Percentiles rank a stretch among this genome's conserved stretches.
phyloP scores from a whole-genome alignment of 2,888 invertebrate species.

The Cantharis nigra region DNA sequence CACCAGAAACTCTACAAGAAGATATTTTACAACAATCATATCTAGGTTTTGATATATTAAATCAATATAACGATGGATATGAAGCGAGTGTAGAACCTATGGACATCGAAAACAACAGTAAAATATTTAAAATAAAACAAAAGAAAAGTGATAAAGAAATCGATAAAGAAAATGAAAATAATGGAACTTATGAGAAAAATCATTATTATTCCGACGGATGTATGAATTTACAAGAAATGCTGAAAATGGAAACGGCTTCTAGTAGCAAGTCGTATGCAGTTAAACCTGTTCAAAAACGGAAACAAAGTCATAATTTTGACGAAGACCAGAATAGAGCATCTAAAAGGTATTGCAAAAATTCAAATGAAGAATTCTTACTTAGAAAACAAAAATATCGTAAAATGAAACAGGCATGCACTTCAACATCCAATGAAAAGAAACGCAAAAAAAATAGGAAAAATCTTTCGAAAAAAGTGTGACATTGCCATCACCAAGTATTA shows the following conservation, averaged over 20 bases:
- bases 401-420: background rate
- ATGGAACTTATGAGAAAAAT: too few species aligned
- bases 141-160: too few species aligned
- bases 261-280: background rate
- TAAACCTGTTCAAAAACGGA: background rate
- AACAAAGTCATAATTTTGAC: background rate
- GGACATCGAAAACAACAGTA: too few species aligned
- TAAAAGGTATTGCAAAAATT: background rate
- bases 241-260: background rate
- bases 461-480: too few species aligned
- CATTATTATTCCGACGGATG: too few species aligned
- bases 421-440: background rate
- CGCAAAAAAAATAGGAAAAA: background rate
- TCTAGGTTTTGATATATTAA: too few species aligned
- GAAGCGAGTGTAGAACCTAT: too few species aligned
- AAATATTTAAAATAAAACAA: too few species aligned
- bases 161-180: too few species aligned
- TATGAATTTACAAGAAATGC: background rate
- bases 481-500: too few species aligned
- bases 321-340: background rate
- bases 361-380: too few species aligned
- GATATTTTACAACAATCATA: background rate
- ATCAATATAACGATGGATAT: too few species aligned
- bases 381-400: background rate
- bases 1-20: background rate